Conservation (phyloP, 2,113 vertebrate genomes). For the Neopipo cinnamomea region DNA sequence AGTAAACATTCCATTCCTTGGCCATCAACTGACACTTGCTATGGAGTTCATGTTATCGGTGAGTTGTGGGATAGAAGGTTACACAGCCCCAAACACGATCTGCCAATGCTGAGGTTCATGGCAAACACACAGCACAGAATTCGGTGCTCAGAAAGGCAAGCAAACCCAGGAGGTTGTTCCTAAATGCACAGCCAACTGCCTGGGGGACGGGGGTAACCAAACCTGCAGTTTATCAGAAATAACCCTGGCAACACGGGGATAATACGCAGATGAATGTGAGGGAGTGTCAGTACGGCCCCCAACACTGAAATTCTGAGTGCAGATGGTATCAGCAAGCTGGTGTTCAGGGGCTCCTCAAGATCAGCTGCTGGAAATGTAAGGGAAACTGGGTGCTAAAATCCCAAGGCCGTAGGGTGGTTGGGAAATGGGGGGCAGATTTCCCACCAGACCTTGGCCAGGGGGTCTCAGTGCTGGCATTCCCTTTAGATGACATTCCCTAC, state of each 20-base stretch:
- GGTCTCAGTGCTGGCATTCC: neutral
- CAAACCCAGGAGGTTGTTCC: fast-evolving
- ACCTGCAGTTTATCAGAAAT: neutral
- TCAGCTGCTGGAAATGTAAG: neutral
- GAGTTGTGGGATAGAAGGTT: neutral
- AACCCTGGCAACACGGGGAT: neutral
- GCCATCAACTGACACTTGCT: neutral
- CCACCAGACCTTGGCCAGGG: neutral
- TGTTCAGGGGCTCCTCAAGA: neutral
- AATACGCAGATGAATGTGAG: neutral
- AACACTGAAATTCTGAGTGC: neutral
- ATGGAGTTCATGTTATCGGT: neutral
- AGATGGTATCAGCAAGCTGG: neutral
- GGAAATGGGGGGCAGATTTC: neutral
- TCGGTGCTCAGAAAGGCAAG: neutral
- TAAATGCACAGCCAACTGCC: fast-evolving
- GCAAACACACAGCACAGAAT: neutral
- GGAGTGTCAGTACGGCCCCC: neutral
- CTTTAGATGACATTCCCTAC: slow-evolving; percentile 3
- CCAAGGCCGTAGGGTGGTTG: neutral
- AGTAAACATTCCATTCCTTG: neutral
- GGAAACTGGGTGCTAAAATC: neutral
- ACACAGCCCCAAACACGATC: neutral
- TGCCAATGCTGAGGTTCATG: neutral
- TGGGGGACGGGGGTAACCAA: neutral